Conservation (phyloP, 35 echinoderm and acorn worm species). For the Eucidaris tribuloides region DNA sequence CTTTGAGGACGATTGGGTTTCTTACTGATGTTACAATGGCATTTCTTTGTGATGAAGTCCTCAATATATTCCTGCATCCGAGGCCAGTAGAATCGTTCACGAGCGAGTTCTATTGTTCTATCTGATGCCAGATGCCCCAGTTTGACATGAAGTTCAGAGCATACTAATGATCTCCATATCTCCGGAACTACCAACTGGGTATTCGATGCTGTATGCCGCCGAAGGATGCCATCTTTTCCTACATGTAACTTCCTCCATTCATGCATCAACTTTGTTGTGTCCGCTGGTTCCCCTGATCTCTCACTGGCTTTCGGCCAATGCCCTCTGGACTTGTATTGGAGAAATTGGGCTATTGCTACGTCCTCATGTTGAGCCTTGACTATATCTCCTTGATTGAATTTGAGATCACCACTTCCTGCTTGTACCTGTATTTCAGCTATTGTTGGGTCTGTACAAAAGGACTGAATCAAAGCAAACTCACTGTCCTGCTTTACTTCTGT, state of each 20-base stretch:
- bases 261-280: conserved; percentile 22
- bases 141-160: conserved; percentile 40
- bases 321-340: conserved; percentile 21
- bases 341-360: neutral
- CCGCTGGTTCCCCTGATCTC: neutral
- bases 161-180: neutral
- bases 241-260: conserved; percentile 44
- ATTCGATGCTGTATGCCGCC: neutral
- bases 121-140: conserved; percentile 59
- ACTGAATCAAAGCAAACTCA: conserved; percentile 19
- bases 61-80: conserved; percentile 34
- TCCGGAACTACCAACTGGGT: conserved; percentile 37
- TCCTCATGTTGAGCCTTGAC: conserved; percentile 28
- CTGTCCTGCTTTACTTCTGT: neutral
- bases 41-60: conserved; percentile 27
- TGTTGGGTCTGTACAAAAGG: neutral
- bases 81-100: conserved; percentile 63
- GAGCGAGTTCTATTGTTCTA: neutral
- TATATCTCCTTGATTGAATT: neutral
- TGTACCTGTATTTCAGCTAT: neutral
- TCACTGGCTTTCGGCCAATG: conserved; percentile 11
- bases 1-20: neutral
- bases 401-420: neutral
- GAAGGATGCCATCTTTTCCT: conserved; percentile 26
- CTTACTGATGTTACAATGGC: conserved; percentile 24